A percentile compares a stretch with the other conserved stretches of the same genome.
phyloP scores from a whole-genome alignment of 2,888 invertebrate species.

The Chymomyza amoena region DNA sequence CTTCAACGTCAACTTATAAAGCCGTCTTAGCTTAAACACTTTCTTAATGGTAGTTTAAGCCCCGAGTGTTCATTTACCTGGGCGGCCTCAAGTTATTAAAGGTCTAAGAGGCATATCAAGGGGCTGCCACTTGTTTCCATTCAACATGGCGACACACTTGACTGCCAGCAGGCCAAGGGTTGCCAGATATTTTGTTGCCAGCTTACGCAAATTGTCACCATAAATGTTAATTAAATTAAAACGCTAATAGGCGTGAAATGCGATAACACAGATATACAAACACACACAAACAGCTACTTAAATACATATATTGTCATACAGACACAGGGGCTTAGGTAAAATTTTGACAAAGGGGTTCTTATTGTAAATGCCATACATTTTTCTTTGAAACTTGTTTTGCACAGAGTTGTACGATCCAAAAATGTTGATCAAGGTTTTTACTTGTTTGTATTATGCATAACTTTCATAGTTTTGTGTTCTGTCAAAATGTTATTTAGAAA shows the following conservation, averaged over 20 bases:
- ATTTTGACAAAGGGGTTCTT: too few relatives aligned
- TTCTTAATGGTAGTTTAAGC: not conserved
- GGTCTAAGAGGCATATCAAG: not conserved
- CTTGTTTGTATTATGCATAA: too few relatives aligned
- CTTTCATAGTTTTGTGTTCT: too few relatives aligned
- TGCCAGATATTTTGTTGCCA: constrained; percentile 29
- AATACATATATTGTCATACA: not conserved
- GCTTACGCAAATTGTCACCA: constrained; percentile 59
- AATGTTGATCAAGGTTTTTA: too few relatives aligned
- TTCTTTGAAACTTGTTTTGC: too few relatives aligned
- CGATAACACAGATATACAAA: constrained; percentile 55
- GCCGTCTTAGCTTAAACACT: not conserved
- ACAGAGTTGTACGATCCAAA: too few relatives aligned
- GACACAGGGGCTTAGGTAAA: not conserved
- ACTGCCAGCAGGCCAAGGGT: not conserved
- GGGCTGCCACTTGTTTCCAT: not conserved
- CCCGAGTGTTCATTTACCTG: not conserved
- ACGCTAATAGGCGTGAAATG: constrained; percentile 71
- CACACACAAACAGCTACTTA: constrained; percentile 13
- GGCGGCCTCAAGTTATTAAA: too few relatives aligned
- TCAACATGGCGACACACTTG: not conserved
- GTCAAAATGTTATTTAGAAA: too few relatives aligned
- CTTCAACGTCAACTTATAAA: not conserved
- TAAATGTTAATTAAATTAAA: constrained; percentile 73
- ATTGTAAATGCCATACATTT: too few relatives aligned